Conservation (phyloP, 2,797 vertebrate genomes). For the Liparis tanakae region DNA sequence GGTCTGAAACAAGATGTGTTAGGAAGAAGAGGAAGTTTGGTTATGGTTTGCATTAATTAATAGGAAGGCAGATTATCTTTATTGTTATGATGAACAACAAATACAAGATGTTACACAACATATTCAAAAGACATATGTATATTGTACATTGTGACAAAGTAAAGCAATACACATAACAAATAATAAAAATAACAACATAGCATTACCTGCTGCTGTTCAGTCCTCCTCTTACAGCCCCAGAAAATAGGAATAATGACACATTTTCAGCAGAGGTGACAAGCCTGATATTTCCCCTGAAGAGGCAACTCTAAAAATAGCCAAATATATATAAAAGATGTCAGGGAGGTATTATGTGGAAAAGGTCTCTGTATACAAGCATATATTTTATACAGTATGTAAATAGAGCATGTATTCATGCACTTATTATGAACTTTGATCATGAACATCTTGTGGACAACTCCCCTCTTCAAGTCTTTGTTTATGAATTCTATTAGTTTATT, state of each 20-base stretch:
- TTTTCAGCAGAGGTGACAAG: conserved; percentile 48
- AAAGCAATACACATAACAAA: background rate
- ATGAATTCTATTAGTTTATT: conserved; percentile 56
- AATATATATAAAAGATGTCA: conserved; percentile 11
- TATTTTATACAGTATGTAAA: background rate
- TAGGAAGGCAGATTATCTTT: background rate
- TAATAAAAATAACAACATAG: background rate
- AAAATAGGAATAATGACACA: conserved; percentile 48
- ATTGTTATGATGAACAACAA: conserved; percentile 10
- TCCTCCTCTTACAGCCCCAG: conserved; percentile 33
- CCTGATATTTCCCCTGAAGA: conserved; percentile 31
- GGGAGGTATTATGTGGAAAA: conserved; percentile 22
- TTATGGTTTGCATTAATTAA: conserved; percentile 12
- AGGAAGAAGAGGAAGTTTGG: background rate
- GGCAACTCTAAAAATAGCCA: conserved; percentile 50
- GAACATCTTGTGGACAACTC: conserved; percentile 17
- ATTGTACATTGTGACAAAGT: conserved; percentile 21
- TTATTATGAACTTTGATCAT: conserved; percentile 23
- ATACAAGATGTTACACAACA: background rate
- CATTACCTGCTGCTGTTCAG: conserved; percentile 36
- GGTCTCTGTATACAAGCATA: conserved; percentile 24
- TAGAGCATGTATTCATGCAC: background rate
- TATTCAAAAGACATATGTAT: too few relatives aligned
- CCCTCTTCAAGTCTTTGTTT: conserved; percentile 33
- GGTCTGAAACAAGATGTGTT: conserved; percentile 2